Percentiles rank a stretch among this genome's conserved stretches.
phyloP scores from a whole-genome alignment of 92 coral and sea anemone genomes.

The Zoanthus gigantus region DNA sequence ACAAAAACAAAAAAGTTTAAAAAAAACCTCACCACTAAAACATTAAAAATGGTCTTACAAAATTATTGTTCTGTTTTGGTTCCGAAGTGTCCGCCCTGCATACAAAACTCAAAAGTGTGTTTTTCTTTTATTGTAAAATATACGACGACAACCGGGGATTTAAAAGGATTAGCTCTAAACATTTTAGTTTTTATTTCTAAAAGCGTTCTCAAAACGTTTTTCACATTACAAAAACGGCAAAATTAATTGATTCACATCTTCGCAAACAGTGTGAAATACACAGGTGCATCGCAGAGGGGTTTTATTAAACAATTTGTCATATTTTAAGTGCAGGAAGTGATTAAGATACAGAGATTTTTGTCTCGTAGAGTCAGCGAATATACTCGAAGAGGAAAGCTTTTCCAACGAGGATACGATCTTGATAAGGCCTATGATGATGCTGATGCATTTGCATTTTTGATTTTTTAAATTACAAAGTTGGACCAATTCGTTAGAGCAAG shows the following conservation, averaged over 20 bases:
- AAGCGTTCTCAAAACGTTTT: neutral
- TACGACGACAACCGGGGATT: neutral
- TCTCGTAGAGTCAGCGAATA: slow-evolving; percentile 5
- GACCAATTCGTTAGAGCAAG: slow-evolving; percentile 5
- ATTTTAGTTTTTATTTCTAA: neutral
- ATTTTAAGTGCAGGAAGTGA: slow-evolving; percentile 46
- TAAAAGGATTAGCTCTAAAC: slow-evolving; percentile 4
- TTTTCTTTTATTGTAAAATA: neutral
- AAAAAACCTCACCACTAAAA: neutral
- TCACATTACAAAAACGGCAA: slow-evolving; percentile 8
- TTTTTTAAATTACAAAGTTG: slow-evolving; percentile 2
- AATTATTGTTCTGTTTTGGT: neutral
- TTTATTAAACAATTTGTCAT: slow-evolving; percentile 40
- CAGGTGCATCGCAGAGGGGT: slow-evolving; percentile 41
- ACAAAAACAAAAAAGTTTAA: neutral
- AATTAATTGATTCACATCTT: slow-evolving; percentile 41
- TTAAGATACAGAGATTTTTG: slow-evolving; percentile 30
- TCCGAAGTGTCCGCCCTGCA: slow-evolving; percentile 1
- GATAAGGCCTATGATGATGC: neutral
- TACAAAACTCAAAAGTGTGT: neutral
- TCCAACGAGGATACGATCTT: slow-evolving; percentile 8
- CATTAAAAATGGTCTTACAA: slow-evolving; percentile 1
- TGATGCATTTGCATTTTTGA: slow-evolving; percentile 6
- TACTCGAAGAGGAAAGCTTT: neutral
- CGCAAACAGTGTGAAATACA: slow-evolving; percentile 44